Evolutionary conservation across 2,113 vertebrate species (phyloP).

Genomic region (Rhinichthys klamathensis): DNA sequence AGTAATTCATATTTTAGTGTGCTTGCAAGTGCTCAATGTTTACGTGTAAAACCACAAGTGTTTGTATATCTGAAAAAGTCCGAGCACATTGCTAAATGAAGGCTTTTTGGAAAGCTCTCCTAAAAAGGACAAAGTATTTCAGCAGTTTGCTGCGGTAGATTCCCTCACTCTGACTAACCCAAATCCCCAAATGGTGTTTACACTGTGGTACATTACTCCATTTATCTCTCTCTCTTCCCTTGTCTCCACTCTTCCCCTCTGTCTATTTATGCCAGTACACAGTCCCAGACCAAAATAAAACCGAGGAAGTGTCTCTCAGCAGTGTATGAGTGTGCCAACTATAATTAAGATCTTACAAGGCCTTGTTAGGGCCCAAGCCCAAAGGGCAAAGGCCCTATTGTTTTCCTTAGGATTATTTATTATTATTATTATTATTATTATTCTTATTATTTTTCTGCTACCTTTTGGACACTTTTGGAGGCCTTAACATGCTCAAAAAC

Average conservation of each 20-base stretch:
- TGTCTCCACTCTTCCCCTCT: constrained; percentile 42
- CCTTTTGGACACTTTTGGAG: too few relatives aligned
- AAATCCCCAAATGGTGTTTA: constrained; percentile 54
- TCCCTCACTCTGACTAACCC: constrained; percentile 43
- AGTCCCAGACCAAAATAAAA: constrained; percentile 78
- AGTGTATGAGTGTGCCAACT: constrained; percentile 8
- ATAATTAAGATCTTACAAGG: not conserved
- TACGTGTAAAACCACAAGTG: constrained; percentile 33
- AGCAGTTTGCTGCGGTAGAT: constrained; percentile 46
- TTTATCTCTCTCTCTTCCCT: constrained; percentile 13
- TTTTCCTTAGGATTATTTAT: too few relatives aligned
- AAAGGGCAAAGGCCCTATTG: too few relatives aligned
- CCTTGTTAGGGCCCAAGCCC: too few relatives aligned
- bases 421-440: too few relatives aligned
- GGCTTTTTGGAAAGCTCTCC: constrained; percentile 65
- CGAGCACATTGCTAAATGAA: constrained; percentile 41
- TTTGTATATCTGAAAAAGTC: constrained; percentile 8
- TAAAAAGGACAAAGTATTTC: constrained; percentile 80
- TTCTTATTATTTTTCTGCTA: too few relatives aligned
- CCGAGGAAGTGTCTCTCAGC: constrained; percentile 67
- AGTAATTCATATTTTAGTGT: not conserved
- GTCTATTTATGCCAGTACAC: constrained; percentile 78
- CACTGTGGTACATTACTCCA: constrained; percentile 35
- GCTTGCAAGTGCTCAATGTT: constrained; percentile 9
- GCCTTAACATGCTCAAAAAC: too few relatives aligned